Evolutionary conservation across 2,113 vertebrate species (phyloP).

Genomic region (Paradisaea rubra): DNA sequence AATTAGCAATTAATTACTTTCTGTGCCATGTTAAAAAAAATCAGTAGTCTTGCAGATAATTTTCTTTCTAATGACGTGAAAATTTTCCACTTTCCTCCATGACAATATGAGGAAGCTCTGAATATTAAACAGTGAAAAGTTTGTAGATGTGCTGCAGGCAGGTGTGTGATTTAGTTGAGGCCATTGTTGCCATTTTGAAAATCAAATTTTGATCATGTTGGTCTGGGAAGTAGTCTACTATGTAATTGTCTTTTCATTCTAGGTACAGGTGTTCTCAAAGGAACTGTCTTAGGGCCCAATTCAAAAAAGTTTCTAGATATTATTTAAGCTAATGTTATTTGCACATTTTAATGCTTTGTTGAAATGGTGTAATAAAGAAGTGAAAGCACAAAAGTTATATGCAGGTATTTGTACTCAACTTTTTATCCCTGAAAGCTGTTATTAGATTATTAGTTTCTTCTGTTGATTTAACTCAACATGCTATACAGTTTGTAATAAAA

Average conservation of each 20-base stretch:
- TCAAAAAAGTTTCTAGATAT: not conserved
- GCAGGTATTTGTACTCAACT: not conserved
- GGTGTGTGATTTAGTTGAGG: not conserved
- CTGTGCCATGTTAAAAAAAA: not conserved
- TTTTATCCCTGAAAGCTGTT: not conserved
- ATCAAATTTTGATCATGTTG: not conserved
- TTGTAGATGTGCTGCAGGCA: not conserved
- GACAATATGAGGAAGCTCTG: not conserved
- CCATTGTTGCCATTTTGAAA: not conserved
- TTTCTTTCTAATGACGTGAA: not conserved
- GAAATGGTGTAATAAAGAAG: not conserved
- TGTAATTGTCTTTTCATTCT: not conserved
- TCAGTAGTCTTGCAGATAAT: not conserved
- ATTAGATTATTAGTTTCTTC: not conserved
- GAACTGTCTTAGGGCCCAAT: not conserved
- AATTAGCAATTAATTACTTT: not conserved
- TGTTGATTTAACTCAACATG: not conserved
- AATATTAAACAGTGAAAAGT: not conserved
- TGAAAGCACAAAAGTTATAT: not conserved
- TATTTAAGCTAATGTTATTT: not conserved
- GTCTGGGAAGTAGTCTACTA: not conserved
- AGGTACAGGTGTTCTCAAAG: not conserved
- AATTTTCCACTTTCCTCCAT: not conserved
- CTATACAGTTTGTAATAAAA: not conserved
- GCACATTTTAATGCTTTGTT: not conserved